A percentile compares a stretch with the other conserved stretches of the same genome.
Evolutionary conservation across 2,113 vertebrate species (phyloP).

Genomic region (Lepus europaeus): DNA sequence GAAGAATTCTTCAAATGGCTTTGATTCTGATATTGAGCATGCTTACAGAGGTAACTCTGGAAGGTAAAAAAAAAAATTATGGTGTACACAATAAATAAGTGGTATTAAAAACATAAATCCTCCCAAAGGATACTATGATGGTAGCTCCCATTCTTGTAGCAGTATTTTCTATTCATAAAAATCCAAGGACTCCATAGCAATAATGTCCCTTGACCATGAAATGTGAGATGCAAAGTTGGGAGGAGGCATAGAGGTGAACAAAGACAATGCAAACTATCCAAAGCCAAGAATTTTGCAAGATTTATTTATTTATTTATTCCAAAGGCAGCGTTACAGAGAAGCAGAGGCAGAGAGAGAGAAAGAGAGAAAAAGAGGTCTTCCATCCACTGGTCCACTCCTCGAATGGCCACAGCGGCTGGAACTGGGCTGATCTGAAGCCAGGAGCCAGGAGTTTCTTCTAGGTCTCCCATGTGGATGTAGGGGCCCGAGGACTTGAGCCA

Average conservation of each 20-base stretch:
- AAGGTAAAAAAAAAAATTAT: slow-evolving; percentile 86
- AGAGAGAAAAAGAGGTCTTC: too few species aligned
- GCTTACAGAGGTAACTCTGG: slow-evolving; percentile 81
- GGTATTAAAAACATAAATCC: slow-evolving; percentile 82
- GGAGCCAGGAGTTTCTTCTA: too few species aligned
- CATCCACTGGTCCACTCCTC: too few species aligned
- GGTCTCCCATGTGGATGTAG: too few species aligned
- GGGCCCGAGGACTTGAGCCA: too few species aligned
- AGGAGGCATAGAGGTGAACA: slow-evolving; percentile 66
- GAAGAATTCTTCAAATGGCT: slow-evolving; percentile 83
- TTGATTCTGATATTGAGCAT: slow-evolving; percentile 76
- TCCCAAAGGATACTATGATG: slow-evolving; percentile 63
- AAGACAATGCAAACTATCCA: slow-evolving; percentile 81
- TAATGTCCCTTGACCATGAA: slow-evolving; percentile 71
- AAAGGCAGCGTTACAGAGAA: too few species aligned
- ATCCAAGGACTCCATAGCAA: slow-evolving; percentile 74
- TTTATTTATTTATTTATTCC: too few species aligned
- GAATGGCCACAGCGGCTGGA: too few species aligned
- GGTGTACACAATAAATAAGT: slow-evolving; percentile 82
- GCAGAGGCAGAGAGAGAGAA: too few species aligned
- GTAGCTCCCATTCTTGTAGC: slow-evolving; percentile 61
- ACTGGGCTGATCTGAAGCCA: too few species aligned
- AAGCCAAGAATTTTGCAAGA: slow-evolving; percentile 83
- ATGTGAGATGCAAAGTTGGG: neutral
- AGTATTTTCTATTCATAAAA: slow-evolving; percentile 78